These are phyloP conservation scores for Apis cerana DNA, from an alignment of 1,140 invertebrate species.

Conservation along the genomic window DNA sequence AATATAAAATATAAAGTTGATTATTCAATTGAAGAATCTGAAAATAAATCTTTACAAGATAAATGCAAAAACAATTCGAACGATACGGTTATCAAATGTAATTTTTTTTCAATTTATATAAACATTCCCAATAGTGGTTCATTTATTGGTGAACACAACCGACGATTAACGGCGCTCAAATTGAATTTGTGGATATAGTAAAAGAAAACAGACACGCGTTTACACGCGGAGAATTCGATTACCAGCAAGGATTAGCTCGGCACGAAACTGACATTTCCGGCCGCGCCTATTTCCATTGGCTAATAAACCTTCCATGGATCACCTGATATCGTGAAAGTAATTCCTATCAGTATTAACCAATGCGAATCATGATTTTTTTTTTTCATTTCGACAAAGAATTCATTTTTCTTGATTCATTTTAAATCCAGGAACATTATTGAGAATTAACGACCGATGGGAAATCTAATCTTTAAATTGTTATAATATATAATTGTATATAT, in stretches of 20 bases:
- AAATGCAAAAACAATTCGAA: neutral
- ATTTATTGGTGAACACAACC: constrained; percentile 34
- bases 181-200: constrained; percentile 64
- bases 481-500: no score
- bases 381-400: neutral
- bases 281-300: constrained; percentile 68
- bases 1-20: no score
- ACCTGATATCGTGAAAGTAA: constrained; percentile 68
- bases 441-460: neutral
- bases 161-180: constrained; percentile 67
- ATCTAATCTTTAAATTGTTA: neutral
- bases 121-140: constrained; percentile 35
- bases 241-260: constrained; percentile 67
- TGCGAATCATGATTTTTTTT: neutral
- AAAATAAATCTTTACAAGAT: neutral
- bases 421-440: neutral
- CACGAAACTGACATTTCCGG: constrained; percentile 73
- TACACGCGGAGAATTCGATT: constrained; percentile 14
- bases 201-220: constrained; percentile 30
- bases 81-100: neutral
- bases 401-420: neutral
- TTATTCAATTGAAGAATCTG: neutral
- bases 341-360: constrained; percentile 53
- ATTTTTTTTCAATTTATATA: constrained; percentile 26
- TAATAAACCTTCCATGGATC: constrained; percentile 45